Evolutionary conservation across 30 jellyfish, hydroid and myxozoan species (phyloP), one percentile per base, ranked within the genome.

Genomic region (Haliclystus octoradiatus): DNA sequence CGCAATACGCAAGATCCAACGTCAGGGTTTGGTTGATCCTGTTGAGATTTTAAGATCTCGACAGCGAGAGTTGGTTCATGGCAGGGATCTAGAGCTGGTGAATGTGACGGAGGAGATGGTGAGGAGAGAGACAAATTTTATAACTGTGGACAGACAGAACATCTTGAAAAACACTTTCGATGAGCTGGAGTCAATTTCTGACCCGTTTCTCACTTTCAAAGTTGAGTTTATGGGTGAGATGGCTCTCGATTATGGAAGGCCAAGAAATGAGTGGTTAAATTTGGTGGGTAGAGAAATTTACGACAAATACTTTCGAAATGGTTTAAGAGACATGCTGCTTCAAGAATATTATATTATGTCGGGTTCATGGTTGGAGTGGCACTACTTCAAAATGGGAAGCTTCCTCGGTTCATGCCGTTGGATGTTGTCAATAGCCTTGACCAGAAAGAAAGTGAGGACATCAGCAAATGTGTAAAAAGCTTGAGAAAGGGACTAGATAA

Each of bases 251-350:
- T 31, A 69, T 64, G 87, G 87, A n/a, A 66, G 79, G 31, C 85
- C 79, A 0, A 65, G 87, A 66, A 75, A 75, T 33, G 79, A 75
- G 62, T 75, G 79, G 87, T 25, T 75, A 66, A 31, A 53, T 26
- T 34, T 75, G 66, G 34, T 67, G 62, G 27, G 52, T 28, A 65
- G 68, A 53, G 87, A 30, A 26, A 40, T 75, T 19, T 2, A 28
- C 2, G 7, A 65, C 7, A 75, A 75, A 57, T 75, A 75, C 52
- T 65, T 75, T 65, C 79, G 66, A 34, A 72, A 47, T 19, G 87
- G 79, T 34, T 34, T 74, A 33, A 49, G 49, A 61, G 79, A 31
- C 31, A 72, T 52, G 9, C 52, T 75, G 64, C 33, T 73, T 3
- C 29, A 50, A 50, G 87, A 66, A 19, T 74, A 74, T 72, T 74